Base-by-base conservation (phyloP, 2,113 vertebrate genomes). In the Donacobius atricapilla region DNA sequence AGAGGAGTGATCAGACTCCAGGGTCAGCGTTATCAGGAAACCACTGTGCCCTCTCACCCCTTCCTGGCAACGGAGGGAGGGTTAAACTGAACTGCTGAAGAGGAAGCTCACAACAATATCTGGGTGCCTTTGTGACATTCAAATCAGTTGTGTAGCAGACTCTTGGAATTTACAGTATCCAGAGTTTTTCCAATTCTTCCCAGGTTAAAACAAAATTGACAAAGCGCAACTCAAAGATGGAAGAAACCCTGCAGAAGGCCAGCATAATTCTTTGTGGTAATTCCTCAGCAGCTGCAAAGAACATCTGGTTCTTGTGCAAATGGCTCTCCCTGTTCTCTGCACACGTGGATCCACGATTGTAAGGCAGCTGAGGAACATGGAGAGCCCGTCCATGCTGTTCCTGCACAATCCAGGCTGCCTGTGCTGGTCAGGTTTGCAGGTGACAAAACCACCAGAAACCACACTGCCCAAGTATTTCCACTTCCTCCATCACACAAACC, bases 1-100 rank as follows among this genome's bases (percentile, higher is more conserved):
- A 93, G 84, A 87, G 86, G 63, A 97, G 93, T 19, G 89, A 94
- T 69, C 30, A 82, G 93, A 92, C 92, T 87, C 58, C 33, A 19
- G 89, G 91, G 79, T 69, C 79, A 80, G 76, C 11, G 2, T 44
- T 61, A 61, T 33, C 5, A 10, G 54, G 89, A 53, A 87, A 90
- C 10, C 7, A 48, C 20, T 19, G 53, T 1, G 19, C 75, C 61
- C 88, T 78, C 80, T 63, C 53, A 31, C 33, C 72, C 78, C 83
- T 54, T 61, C 80, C 53, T 64, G 54, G 64, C 73, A 82, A 53
- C 82, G 92, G 60, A 90, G 71, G 40, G 31, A 63, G 63, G 48
- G 79, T 16, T 27, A 23, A 77, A 57, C 54, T 37, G 65, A 69
- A 63, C 78, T 35, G 40, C 78, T 69, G 24, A 71, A 60, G 75